Conservation (phyloP, 23 tunicate species). For the Styela plicata region DNA sequence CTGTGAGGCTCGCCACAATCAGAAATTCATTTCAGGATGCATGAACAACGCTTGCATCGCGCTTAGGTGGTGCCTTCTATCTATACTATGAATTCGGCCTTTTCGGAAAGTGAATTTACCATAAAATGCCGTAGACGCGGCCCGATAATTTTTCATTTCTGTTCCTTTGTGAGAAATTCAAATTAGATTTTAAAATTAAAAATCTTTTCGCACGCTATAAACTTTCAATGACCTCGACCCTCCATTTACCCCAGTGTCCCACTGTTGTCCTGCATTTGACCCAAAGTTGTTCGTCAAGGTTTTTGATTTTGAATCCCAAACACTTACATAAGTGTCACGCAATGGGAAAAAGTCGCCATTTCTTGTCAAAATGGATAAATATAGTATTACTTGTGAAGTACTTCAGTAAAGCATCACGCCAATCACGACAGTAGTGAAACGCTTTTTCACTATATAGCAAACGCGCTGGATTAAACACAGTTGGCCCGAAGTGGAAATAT, state of each 20-base stretch:
- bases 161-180: background rate
- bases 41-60: too few relatives aligned
- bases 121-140: too few relatives aligned
- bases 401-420: too few relatives aligned
- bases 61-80: background rate
- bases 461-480: too few relatives aligned
- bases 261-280: background rate
- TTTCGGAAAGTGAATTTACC: too few relatives aligned
- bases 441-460: too few relatives aligned
- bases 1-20: too few relatives aligned
- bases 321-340: background rate
- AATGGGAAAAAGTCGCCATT: background rate
- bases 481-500: too few relatives aligned
- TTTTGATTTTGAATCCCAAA: background rate
- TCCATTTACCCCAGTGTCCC: background rate
- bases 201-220: background rate
- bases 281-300: background rate
- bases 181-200: too few relatives aligned
- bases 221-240: background rate
- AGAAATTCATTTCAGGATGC: too few relatives aligned
- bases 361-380: background rate
- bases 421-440: too few relatives aligned
- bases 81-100: background rate
- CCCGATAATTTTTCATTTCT: background rate
- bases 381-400: background rate